A percentile compares a stretch with the other conserved stretches of the same genome.
These are phyloP conservation scores for Brassicogethes aeneus DNA, from an alignment of 2,888 invertebrate genomes.

Conservation along the genomic window DNA sequence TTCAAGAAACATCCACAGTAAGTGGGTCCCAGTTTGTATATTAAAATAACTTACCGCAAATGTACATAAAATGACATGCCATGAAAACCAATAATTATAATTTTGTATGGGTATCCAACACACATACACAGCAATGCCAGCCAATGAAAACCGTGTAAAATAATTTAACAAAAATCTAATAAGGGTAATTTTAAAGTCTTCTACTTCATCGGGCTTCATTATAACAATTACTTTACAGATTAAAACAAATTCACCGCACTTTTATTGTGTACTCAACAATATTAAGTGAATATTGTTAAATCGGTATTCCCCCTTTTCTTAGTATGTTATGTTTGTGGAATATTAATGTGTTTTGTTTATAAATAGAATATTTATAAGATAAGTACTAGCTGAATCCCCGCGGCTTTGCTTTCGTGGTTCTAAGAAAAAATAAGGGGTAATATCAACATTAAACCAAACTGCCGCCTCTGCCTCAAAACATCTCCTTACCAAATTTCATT, in stretches of 20 bases:
- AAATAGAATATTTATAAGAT: no score
- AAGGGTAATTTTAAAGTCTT: conserved; percentile 7
- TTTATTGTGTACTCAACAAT: background rate
- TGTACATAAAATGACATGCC: conserved; percentile 35
- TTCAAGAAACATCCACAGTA: no score
- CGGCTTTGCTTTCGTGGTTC: no score
- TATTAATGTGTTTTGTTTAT: background rate
- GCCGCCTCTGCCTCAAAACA: no score
- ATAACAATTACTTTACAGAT: no score
- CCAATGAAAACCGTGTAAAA: conserved; percentile 18
- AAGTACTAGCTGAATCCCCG: no score
- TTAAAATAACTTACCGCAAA: conserved; percentile 29
- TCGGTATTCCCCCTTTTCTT: background rate
- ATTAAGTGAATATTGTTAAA: background rate
- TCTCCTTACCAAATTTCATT: no score
- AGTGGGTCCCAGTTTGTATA: no score
- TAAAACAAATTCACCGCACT: no score
- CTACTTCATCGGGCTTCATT: background rate
- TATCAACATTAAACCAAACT: no score
- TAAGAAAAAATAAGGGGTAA: no score
- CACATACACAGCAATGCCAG: conserved; percentile 22
- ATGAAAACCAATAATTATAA: conserved; percentile 29
- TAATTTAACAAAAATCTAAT: conserved; percentile 24
- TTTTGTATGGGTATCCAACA: conserved; percentile 25
- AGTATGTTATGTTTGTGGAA: background rate